A percentile compares a stretch with the other conserved stretches of the same genome.
Conservation (phyloP, 2,113 vertebrate species). For the Syngnathus floridae region DNA sequence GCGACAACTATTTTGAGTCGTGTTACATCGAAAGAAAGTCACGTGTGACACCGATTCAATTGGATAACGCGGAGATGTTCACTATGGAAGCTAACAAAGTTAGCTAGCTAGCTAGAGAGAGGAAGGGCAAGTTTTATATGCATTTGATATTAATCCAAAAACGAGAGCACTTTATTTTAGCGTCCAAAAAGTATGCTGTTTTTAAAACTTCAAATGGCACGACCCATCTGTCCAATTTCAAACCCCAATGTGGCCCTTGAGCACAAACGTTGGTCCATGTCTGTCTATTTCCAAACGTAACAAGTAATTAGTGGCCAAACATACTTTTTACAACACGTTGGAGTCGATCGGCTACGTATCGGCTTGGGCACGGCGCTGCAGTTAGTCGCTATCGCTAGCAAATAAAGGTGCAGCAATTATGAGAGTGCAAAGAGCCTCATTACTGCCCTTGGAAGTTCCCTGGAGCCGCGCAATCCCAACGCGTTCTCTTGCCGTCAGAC, state of each 20-base stretch:
- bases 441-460: slow-evolving; percentile 43
- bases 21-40: too few relatives aligned
- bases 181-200: too few relatives aligned
- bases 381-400: background rate
- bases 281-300: background rate
- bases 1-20: too few relatives aligned
- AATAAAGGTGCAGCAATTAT: slow-evolving; percentile 21
- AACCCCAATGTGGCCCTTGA: too few relatives aligned
- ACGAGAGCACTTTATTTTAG: too few relatives aligned
- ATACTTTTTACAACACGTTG: background rate
- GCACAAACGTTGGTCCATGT: background rate
- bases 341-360: background rate
- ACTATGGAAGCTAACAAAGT: too few relatives aligned
- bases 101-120: too few relatives aligned
- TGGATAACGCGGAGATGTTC: too few relatives aligned
- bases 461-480: slow-evolving; percentile 25
- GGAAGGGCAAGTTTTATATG: too few relatives aligned
- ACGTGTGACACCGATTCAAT: too few relatives aligned
- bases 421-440: slow-evolving; percentile 34
- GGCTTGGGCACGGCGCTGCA: background rate
- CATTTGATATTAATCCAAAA: too few relatives aligned
- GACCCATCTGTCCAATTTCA: background rate
- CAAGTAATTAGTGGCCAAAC: background rate
- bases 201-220: too few relatives aligned
- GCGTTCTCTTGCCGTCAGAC: slow-evolving; percentile 40